These are phyloP conservation scores for Gouania willdenowi DNA, from an alignment of 2,797 vertebrate genomes.

Conservation along the genomic window DNA sequence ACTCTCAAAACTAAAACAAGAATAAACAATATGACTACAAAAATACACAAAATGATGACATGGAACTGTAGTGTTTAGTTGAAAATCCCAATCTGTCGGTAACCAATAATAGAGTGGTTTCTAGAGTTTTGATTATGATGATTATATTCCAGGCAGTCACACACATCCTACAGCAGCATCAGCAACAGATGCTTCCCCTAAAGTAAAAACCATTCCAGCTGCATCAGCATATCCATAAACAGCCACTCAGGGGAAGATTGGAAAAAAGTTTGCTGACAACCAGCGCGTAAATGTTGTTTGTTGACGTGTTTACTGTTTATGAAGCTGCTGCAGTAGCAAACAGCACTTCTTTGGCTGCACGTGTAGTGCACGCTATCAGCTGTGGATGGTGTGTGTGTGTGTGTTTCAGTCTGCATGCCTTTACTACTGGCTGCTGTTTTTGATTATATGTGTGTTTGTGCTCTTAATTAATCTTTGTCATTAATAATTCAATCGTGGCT, in stretches of 20 bases:
- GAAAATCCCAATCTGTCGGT: too few relatives aligned
- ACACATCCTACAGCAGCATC: constrained; percentile 9
- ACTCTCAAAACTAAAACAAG: too few relatives aligned
- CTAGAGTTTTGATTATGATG: too few relatives aligned
- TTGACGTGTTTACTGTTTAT: constrained; percentile 19
- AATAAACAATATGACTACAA: too few relatives aligned
- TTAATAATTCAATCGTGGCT: constrained; percentile 78
- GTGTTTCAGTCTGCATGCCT: neutral
- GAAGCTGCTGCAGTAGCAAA: neutral
- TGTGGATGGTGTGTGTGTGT: constrained; percentile 28
- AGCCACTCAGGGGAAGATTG: constrained; percentile 48
- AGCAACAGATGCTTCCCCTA: constrained; percentile 40
- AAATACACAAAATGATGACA: too few relatives aligned
- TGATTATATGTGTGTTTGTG: neutral
- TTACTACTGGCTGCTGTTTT: neutral
- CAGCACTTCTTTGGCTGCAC: constrained; percentile 4
- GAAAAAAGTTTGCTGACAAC: constrained; percentile 57
- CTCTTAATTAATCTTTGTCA: constrained; percentile 76
- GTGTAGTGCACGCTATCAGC: constrained; percentile 9
- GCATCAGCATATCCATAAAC: constrained; percentile 39
- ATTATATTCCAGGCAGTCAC: neutral
- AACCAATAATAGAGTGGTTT: too few relatives aligned
- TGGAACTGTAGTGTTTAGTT: too few relatives aligned
- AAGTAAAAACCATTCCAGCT: constrained; percentile 48
- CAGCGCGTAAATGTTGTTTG: constrained; percentile 40